Evolutionary conservation across 2,797 vertebrate genomes (phyloP), one percentile per base, ranked within the genome.

Genomic region (Gallinago solitaria): DNA sequence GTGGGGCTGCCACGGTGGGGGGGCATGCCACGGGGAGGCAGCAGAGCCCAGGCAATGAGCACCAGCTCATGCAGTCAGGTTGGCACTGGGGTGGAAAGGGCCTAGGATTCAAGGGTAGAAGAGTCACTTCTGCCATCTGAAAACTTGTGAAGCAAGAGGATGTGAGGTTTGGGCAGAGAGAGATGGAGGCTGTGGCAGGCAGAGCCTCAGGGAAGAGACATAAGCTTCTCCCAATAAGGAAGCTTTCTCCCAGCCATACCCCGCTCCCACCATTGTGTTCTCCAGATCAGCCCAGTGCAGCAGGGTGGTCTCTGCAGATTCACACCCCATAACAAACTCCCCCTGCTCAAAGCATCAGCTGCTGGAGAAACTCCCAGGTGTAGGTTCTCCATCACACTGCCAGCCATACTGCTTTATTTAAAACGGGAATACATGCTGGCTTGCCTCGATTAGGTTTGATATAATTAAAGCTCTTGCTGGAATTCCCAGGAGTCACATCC

Each of bases 381-480:
- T 19, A 67, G 1, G 2, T 71, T 77, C 68, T 87, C 57, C 47
- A 25, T 74, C 73, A 54, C 32, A 24, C 12, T 53, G 51, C 61
- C 5, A 9, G 57, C 60, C 45, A 74, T 20, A 2, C 48, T 2
- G 0, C 54, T 80, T 89, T 39, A 16, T 60, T 92, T 89, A 69
- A 85, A 78, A 39, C 76, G 83, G 75, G 53, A 91, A n/a, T 0
- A 0, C 5, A 0, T 61, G 61, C 76, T 86, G 74, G 37, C 71
- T 88, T 69, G 61, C 51, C 37, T 87, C 17, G 9, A 47, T 95
- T 93, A 90, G 51, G 50, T 57, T 78, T 86, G 80, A 56, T 87
- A 87, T 81, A 80, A 91, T 93, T 87, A 87, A 61, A 87, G 76
- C 63, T 95, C 70, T 84, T 84, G 61, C 48, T 81, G 60, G 53